These are phyloP conservation scores for Philopedon plagiatum DNA, from an alignment of 2,888 invertebrate genomes.

Conservation along the genomic window DNA sequence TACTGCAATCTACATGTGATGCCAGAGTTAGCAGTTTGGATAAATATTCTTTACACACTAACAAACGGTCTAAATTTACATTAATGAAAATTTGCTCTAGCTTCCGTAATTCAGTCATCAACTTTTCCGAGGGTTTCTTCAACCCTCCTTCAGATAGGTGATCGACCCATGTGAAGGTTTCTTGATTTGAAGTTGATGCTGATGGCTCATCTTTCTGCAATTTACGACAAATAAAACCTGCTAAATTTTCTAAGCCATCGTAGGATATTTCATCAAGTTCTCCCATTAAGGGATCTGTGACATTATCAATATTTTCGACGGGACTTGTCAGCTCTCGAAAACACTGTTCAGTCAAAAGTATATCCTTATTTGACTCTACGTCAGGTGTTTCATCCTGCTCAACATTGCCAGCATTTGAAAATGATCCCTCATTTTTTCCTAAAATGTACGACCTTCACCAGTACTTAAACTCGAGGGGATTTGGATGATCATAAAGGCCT, in stretches of 20 bases:
- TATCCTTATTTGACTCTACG: neutral
- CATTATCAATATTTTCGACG: neutral
- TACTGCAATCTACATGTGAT: neutral
- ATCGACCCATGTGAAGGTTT: conserved; percentile 45
- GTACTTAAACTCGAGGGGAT: conserved; percentile 54
- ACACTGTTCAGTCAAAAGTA: conserved; percentile 3
- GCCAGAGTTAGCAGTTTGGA: neutral
- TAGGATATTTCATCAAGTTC: conserved; percentile 33
- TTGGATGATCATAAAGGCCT: conserved; percentile 53
- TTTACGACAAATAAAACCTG: conserved; percentile 36
- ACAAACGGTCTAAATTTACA: conserved; percentile 10
- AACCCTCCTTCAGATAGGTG: conserved; percentile 51
- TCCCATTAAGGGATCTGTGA: neutral
- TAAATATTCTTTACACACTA: conserved; percentile 22
- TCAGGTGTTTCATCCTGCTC: conserved; percentile 46
- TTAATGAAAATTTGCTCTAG: conserved; percentile 27
- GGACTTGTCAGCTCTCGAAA: neutral
- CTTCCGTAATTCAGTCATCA: conserved; percentile 33
- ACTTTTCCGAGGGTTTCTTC: conserved; percentile 42
- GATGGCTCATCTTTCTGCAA: conserved; percentile 21
- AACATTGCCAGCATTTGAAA: conserved; percentile 37
- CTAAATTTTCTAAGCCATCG: conserved; percentile 45
- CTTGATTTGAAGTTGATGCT: conserved; percentile 5
- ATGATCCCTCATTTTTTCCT: conserved; percentile 46
- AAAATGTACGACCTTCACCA: conserved; percentile 53